These are phyloP conservation scores for Akabosia matsudoensis DNA, from an alignment of 1,140 invertebrate species.

Conservation along the genomic window DNA sequence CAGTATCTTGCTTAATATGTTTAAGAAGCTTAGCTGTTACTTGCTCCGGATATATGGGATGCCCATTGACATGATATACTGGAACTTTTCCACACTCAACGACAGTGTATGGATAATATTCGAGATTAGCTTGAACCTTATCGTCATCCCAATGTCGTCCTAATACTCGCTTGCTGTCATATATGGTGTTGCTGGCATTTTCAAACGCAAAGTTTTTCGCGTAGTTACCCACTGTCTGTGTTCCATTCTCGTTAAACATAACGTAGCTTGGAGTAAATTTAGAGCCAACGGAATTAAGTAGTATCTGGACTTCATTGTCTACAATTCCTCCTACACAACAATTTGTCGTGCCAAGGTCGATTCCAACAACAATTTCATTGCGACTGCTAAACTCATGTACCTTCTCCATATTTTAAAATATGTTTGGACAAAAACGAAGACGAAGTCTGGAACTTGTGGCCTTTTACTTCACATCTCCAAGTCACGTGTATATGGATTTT, in stretches of 20 bases:
- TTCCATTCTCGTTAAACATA: conserved; percentile 50
- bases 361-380: too few relatives aligned
- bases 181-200: conserved; percentile 5
- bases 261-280: conserved; percentile 24
- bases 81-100: not conserved
- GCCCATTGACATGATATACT: conserved; percentile 3
- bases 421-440: too few relatives aligned
- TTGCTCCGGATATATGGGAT: not conserved
- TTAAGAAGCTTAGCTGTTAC: not conserved
- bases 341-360: too few relatives aligned
- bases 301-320: too few relatives aligned
- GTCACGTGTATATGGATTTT: too few relatives aligned
- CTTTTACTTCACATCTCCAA: too few relatives aligned
- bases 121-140: not conserved
- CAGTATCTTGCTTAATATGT: not conserved
- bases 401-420: too few relatives aligned
- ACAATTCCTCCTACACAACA: too few relatives aligned
- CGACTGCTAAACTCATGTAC: too few relatives aligned
- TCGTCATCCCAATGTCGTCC: not conserved
- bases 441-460: too few relatives aligned
- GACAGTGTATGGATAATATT: not conserved
- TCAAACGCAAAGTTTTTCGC: conserved; percentile 56
- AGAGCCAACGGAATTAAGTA: too few relatives aligned
- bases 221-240: conserved; percentile 60
- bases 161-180: not conserved